Evolutionary conservation across 30 jellyfish, hydroid and myxozoan species (phyloP).

Genomic region (Catostylus mosaicus): DNA sequence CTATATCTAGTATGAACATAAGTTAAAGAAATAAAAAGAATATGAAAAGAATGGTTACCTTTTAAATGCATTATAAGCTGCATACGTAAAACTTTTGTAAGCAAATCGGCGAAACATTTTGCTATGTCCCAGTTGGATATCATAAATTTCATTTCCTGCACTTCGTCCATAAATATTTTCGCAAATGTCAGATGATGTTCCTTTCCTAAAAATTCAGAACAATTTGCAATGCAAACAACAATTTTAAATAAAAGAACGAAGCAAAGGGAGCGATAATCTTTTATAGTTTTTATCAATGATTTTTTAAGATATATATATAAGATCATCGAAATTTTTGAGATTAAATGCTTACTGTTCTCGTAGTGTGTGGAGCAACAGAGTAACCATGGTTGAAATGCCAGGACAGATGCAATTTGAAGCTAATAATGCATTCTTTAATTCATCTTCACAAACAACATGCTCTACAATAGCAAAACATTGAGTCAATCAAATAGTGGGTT

Average conservation of each 20-base stretch:
- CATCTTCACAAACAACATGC: constrained; percentile 83
- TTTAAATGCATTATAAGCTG: constrained; percentile 66
- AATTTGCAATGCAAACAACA: background rate
- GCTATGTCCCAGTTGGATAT: constrained; percentile 73
- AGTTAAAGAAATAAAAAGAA: too few relatives aligned
- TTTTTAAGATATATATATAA: background rate
- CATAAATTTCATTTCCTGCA: constrained; percentile 79
- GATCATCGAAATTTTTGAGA: too few relatives aligned
- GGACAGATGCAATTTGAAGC: constrained; percentile 81
- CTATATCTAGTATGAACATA: too few relatives aligned
- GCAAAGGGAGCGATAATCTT: too few relatives aligned
- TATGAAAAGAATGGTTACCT: constrained; percentile 16
- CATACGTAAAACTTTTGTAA: constrained; percentile 72
- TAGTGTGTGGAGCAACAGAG: constrained; percentile 68
- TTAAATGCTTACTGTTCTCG: constrained; percentile 72
- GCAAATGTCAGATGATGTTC: constrained; percentile 62
- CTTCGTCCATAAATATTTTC: constrained; percentile 73
- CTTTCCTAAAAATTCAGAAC: constrained; percentile 35
- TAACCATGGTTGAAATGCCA: constrained; percentile 78
- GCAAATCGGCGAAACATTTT: constrained; percentile 81
- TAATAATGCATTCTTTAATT: constrained; percentile 65
- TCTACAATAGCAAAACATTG: constrained; percentile 19
- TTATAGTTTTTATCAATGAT: background rate
- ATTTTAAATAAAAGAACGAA: too few relatives aligned
- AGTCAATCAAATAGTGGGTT: too few relatives aligned